Base-by-base conservation (phyloP, 2,888 invertebrate genomes). In the Lithophane leautieri region DNA sequence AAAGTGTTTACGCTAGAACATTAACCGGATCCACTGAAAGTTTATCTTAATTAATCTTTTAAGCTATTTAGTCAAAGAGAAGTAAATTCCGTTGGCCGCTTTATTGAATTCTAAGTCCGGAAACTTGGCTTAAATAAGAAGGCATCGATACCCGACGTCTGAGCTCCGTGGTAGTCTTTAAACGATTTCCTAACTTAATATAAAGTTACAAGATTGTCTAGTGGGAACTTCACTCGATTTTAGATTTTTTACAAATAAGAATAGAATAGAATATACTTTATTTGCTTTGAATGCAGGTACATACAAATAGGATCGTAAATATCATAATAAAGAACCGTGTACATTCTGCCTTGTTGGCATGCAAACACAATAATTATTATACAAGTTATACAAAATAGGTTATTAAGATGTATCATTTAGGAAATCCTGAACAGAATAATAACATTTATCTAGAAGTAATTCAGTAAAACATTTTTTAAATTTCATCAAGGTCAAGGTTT, bases 31-130 rank as follows among this genome's bases (percentile, higher is more conserved):
- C 91, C 81, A 68, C 76, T 86, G 84, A 90, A 94, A 95, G 93
- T 94, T 95, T 92, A 89, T 92, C 92, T 92, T 95, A 95, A 95
- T 96, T 95, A 96, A 95, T 95, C 94, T 93, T 93, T 94, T 94
- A 91, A 95, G 94, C 93, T 94, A 94, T 95, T 95, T 95, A 95
- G 94, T 94, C 95, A 95, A 95, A 95, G 94, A 93, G 93, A 93
- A 94, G 92, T 92, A 92, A 95, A 95, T 94, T 94, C 94, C 94
- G 93, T 91, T 91, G 92, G 92, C 91, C 89, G 94, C 95, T 94
- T 95, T 95, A 95, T 95, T 95, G 94, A 95, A 95, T 94, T 94
- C 95, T 94, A 92, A 94, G 92, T 92, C 92, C 90, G 91, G 91
- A 92, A 95, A 95, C 93, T 95, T 95, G 91, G 90, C 90, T 94